Evolutionary conservation across 1,140 invertebrate species (phyloP).

Genomic region (Brachionus manjavacas): DNA sequence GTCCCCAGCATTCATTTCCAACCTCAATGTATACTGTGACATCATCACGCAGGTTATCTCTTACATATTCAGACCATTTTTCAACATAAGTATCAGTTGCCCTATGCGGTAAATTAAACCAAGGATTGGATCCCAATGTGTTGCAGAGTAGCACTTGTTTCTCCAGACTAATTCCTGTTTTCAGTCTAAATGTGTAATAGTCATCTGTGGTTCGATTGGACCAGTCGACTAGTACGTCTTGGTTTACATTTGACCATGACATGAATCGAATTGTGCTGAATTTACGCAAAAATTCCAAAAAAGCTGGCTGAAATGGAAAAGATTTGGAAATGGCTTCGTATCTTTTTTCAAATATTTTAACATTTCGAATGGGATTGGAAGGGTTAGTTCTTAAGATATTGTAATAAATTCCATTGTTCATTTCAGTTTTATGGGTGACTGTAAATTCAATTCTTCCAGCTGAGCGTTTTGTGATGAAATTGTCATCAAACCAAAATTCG

Average conservation of each 20-base stretch:
- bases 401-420: slow-evolving; percentile 45
- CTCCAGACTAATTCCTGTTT: slow-evolving; percentile 45
- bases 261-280: slow-evolving; percentile 47
- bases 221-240: slow-evolving; percentile 46
- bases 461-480: slow-evolving; percentile 43
- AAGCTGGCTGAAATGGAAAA: slow-evolving; percentile 48
- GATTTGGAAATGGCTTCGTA: slow-evolving; percentile 46
- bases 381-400: slow-evolving; percentile 46
- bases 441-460: slow-evolving; percentile 46
- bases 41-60: slow-evolving; percentile 46
- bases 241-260: slow-evolving; percentile 45
- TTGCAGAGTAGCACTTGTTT: slow-evolving; percentile 46
- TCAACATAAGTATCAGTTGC: slow-evolving; percentile 47
- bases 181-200: slow-evolving; percentile 46
- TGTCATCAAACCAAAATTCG: slow-evolving; percentile 42
- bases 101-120: slow-evolving; percentile 49
- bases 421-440: slow-evolving; percentile 44
- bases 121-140: slow-evolving; percentile 46
- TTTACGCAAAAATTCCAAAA: slow-evolving; percentile 46
- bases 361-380: slow-evolving; percentile 46
- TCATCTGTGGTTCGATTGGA: slow-evolving; percentile 32
- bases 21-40: slow-evolving; percentile 45
- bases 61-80: slow-evolving; percentile 45
- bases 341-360: slow-evolving; percentile 46
- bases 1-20: slow-evolving; percentile 11